A percentile compares a stretch with the other conserved stretches of the same genome.
phyloP scores from a whole-genome alignment of 2,797 vertebrate species.

The Rhinogobio ventralis region DNA sequence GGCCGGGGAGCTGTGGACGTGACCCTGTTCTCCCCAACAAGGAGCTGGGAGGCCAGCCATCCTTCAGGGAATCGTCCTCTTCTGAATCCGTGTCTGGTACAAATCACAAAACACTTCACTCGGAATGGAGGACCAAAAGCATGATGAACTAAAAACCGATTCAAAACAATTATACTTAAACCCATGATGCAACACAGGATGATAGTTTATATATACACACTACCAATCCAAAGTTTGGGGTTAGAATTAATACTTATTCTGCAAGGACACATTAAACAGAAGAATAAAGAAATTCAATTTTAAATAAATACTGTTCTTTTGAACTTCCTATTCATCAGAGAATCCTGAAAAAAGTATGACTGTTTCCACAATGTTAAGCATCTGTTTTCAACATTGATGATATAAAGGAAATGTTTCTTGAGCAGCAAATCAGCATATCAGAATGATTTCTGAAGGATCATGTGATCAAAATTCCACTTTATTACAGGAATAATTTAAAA shows the following conservation, averaged over 20 bases:
- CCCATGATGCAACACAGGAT: background rate
- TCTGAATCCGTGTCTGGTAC: constrained; percentile 94
- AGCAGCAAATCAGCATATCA: background rate
- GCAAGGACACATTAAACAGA: background rate
- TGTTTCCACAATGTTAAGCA: background rate
- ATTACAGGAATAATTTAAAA: background rate
- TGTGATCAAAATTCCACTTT: background rate
- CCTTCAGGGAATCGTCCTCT: constrained; percentile 84
- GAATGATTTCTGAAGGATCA: background rate
- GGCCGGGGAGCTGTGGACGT: constrained; percentile 70
- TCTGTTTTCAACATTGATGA: background rate
- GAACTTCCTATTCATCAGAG: background rate
- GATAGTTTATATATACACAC: background rate
- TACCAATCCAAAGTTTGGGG: background rate
- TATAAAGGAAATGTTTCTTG: background rate
- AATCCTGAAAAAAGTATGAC: background rate
- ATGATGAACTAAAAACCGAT: background rate
- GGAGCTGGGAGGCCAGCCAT: constrained; percentile 86
- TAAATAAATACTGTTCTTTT: background rate
- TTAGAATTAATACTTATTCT: background rate
- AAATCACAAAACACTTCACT: constrained; percentile 54
- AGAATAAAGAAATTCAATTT: background rate
- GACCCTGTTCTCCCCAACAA: constrained; percentile 66
- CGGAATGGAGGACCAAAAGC: background rate
- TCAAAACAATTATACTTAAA: background rate